Conservation (phyloP, 2,113 vertebrate genomes). For the Suncus etruscus region DNA sequence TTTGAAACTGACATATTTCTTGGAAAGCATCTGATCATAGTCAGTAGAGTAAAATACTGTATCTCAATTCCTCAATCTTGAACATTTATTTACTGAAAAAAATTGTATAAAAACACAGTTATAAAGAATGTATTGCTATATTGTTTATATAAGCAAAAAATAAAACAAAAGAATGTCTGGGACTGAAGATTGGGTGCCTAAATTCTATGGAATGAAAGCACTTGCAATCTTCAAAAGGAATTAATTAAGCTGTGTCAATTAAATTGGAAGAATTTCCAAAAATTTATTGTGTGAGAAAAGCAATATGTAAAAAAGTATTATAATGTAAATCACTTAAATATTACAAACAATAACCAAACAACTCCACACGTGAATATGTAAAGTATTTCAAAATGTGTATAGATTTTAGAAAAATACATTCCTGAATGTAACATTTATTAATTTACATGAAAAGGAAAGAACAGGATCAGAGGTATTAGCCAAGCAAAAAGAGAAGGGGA, state of each 20-base stretch:
- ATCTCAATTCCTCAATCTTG: background rate
- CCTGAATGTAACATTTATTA: background rate
- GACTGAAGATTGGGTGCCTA: background rate
- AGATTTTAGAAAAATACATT: conserved; percentile 33
- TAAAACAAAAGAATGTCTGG: conserved; percentile 18
- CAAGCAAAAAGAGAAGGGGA: background rate
- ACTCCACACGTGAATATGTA: background rate
- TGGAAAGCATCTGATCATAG: conserved; percentile 26
- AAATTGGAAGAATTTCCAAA: conserved; percentile 27
- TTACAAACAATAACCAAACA: conserved; percentile 29
- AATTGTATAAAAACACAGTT: background rate
- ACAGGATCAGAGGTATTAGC: background rate
- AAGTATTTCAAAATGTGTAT: background rate
- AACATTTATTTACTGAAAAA: conserved; percentile 43
- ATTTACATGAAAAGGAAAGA: conserved; percentile 29
- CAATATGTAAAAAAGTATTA: background rate
- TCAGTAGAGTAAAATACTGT: conserved; percentile 37
- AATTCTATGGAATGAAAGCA: conserved; percentile 1
- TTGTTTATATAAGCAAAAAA: background rate
- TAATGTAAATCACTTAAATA: conserved; percentile 40
- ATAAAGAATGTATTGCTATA: background rate
- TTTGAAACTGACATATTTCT: background rate
- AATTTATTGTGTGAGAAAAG: conserved; percentile 17
- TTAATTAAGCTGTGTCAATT: background rate
- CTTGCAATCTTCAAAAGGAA: conserved; percentile 13